Conservation (phyloP, 2,888 invertebrate genomes). For the Pristionchus entomophagus region DNA sequence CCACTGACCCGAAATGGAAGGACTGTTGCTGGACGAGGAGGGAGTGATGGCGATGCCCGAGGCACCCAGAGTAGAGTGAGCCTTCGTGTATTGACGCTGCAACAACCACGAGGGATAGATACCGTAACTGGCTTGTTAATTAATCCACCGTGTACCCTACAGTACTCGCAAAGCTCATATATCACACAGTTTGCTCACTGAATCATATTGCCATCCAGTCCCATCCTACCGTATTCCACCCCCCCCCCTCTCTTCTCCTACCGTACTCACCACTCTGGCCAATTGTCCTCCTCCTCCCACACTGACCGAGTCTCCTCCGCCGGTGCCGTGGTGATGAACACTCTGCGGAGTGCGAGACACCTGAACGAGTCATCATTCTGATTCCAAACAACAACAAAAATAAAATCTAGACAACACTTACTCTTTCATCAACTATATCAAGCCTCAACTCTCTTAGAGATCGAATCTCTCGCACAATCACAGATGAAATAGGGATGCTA, state of each 20-base stretch:
- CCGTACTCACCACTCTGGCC: slow-evolving; percentile 35
- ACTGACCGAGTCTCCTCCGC: slow-evolving; percentile 1
- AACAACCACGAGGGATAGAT: background rate
- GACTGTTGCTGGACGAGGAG: background rate
- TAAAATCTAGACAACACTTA: background rate
- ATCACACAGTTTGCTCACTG: too few species aligned
- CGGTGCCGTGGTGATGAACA: background rate
- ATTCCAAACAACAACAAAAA: background rate
- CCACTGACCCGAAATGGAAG: slow-evolving; percentile 10
- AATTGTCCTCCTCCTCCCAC: slow-evolving; percentile 38
- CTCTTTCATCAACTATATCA: too few species aligned
- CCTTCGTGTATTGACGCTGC: slow-evolving; percentile 45
- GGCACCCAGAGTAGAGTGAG: slow-evolving; percentile 46
- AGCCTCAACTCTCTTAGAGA: too few species aligned
- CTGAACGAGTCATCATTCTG: background rate
- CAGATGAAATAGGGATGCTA: too few species aligned
- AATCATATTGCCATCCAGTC: background rate
- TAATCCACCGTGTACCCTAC: too few species aligned
- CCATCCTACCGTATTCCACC: background rate
- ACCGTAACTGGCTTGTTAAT: too few species aligned
- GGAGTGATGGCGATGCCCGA: slow-evolving; percentile 46
- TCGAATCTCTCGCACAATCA: background rate
- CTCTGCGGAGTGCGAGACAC: slow-evolving; percentile 22
- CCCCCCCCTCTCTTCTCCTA: background rate
- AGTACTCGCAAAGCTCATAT: too few species aligned